Conservation (phyloP, 2,888 invertebrate genomes). For the Leucoma salicis region DNA sequence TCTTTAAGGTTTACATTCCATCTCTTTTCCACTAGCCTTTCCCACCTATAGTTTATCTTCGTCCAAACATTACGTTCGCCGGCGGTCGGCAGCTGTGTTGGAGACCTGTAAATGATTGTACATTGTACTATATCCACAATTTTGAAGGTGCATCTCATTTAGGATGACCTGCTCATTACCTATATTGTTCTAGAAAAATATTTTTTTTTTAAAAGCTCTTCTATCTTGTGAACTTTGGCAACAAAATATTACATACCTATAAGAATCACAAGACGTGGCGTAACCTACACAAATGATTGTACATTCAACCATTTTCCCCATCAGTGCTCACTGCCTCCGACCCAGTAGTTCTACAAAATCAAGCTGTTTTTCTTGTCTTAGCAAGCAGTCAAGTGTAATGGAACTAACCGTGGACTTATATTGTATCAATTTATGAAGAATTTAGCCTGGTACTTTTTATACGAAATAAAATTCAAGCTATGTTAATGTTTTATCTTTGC, state of each 20-base stretch:
- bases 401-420: slow-evolving; percentile 3
- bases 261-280: slow-evolving; percentile 65
- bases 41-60: slow-evolving; percentile 74
- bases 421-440: not conserved
- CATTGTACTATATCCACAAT: slow-evolving; percentile 51
- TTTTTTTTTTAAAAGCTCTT: too few species aligned
- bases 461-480: slow-evolving; percentile 15
- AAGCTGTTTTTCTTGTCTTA: slow-evolving; percentile 36
- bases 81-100: slow-evolving; percentile 74
- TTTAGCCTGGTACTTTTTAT: too few species aligned
- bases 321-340: slow-evolving; percentile 55
- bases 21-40: slow-evolving; percentile 70
- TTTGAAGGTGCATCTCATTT: slow-evolving; percentile 56
- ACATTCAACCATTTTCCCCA: slow-evolving; percentile 61
- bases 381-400: slow-evolving; percentile 14
- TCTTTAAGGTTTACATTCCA: slow-evolving; percentile 62
- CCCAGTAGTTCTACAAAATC: slow-evolving; percentile 50
- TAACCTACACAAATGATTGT: slow-evolving; percentile 51
- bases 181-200: slow-evolving; percentile 14
- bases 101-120: slow-evolving; percentile 75
- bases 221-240: too few species aligned
- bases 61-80: slow-evolving; percentile 76
- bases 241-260: too few species aligned
- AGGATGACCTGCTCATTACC: slow-evolving; percentile 41
- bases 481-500: slow-evolving; percentile 24